phyloP scores from a whole-genome alignment of 2,888 invertebrate genomes.

The Cephus rjabovi region DNA sequence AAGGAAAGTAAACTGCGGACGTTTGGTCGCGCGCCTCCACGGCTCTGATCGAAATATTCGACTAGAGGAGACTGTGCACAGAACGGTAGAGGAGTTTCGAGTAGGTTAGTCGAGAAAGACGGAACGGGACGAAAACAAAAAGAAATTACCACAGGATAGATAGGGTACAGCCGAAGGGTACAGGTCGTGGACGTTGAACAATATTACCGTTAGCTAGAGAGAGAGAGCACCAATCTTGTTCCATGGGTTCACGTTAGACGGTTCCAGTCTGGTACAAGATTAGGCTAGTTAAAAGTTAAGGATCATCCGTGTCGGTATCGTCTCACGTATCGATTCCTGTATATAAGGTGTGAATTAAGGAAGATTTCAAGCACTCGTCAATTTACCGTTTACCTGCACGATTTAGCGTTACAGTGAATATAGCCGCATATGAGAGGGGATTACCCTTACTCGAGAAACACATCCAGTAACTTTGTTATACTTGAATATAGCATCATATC shows the following conservation, averaged over 20 bases:
- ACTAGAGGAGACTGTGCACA: neutral
- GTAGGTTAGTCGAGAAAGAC: neutral
- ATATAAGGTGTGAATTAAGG: neutral
- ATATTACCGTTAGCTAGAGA: neutral
- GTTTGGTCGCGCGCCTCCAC: constrained; percentile 4
- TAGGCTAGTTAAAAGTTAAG: neutral
- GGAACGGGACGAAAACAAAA: neutral
- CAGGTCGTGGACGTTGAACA: neutral
- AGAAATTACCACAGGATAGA: neutral
- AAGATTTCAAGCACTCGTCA: neutral
- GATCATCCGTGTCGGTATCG: neutral
- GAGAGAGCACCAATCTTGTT: neutral
- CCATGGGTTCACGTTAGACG: neutral
- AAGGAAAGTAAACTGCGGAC: constrained; percentile 35
- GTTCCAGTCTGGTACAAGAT: neutral
- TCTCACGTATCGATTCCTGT: neutral
- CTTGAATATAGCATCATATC: neutral
- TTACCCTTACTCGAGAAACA: neutral
- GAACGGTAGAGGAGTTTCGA: neutral
- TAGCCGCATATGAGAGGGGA: neutral
- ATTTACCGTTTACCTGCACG: neutral
- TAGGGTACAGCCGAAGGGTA: neutral
- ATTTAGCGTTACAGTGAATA: neutral
- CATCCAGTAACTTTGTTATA: neutral
- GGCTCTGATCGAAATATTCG: constrained; percentile 27